Percentiles rank a stretch among this genome's conserved stretches.
These are phyloP conservation scores for Pangasius mekongensis DNA, from an alignment of 2,797 vertebrate genomes.

Conservation along the genomic window DNA sequence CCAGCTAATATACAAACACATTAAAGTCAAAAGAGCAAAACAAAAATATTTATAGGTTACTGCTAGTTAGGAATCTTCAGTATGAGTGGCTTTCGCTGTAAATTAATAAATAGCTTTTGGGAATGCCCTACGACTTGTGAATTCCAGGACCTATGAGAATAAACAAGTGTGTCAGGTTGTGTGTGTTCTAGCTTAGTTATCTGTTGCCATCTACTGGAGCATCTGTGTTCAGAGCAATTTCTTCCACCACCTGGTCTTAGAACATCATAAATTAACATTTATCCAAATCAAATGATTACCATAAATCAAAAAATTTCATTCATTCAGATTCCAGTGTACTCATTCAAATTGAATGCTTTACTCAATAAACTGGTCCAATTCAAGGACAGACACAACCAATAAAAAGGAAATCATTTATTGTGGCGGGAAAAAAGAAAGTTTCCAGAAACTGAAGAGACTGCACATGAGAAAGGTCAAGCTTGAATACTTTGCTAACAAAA, in stretches of 20 bases:
- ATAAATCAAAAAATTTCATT: not conserved
- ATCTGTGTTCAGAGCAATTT: not conserved
- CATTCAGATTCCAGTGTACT: not conserved
- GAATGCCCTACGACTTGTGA: not conserved
- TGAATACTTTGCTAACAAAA: not conserved
- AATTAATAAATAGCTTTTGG: not conserved
- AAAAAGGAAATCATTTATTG: slow-evolving; percentile 5
- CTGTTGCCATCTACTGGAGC: slow-evolving; percentile 33
- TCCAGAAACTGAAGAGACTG: not conserved
- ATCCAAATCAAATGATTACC: not conserved
- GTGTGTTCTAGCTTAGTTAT: not conserved
- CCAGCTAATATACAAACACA: not conserved
- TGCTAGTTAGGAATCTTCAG: not conserved
- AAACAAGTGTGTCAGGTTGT: not conserved
- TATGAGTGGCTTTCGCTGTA: not conserved
- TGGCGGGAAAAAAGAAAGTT: not conserved
- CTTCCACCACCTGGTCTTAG: not conserved
- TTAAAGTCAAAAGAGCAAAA: not conserved
- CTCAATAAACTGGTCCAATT: not conserved
- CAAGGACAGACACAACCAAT: not conserved
- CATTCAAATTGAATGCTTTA: not conserved
- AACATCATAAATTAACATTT: not conserved
- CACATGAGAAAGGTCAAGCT: not conserved
- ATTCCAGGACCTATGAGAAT: not conserved
- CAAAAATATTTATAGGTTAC: not conserved